phyloP scores from a whole-genome alignment of 1,140 invertebrate genomes.

The Scaptomyza graminum region DNA sequence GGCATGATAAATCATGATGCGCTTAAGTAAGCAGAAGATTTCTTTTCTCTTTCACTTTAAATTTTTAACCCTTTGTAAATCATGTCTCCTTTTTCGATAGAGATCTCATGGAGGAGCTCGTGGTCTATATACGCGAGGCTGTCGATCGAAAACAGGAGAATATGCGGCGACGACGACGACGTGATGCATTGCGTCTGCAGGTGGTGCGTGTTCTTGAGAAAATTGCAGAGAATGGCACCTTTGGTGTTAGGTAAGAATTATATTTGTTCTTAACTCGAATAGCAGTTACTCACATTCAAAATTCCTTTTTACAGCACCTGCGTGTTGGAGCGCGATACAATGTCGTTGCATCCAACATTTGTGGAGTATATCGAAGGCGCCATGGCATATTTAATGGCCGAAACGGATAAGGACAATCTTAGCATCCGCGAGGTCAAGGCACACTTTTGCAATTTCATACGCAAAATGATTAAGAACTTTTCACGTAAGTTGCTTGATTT shows the following conservation, averaged over 20 bases:
- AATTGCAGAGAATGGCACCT: constrained; percentile 96
- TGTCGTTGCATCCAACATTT: constrained; percentile 93
- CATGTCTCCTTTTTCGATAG: constrained; percentile 84
- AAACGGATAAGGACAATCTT: constrained; percentile 94
- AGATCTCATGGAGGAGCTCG: constrained; percentile 98
- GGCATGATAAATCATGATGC: constrained; percentile 96
- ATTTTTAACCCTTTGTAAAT: constrained; percentile 1
- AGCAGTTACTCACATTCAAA: not conserved
- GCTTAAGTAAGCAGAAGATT: constrained; percentile 89
- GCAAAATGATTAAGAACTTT: constrained; percentile 96
- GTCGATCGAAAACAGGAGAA: constrained; percentile 99
- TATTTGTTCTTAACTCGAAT: not conserved
- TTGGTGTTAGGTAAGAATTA: constrained; percentile 90
- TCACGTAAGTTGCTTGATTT: constrained; percentile 86
- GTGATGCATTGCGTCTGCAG: constrained; percentile 96
- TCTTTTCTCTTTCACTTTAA: constrained; percentile 6
- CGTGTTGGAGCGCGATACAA: constrained; percentile 92
- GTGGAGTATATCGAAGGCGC: constrained; percentile 98
- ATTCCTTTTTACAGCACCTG: constrained; percentile 87
- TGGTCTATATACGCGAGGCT: constrained; percentile 95
- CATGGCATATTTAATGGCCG: constrained; percentile 94
- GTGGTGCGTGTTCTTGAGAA: constrained; percentile 95
- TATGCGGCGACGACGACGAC: constrained; percentile 92
- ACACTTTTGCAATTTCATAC: constrained; percentile 97
- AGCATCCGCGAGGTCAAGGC: constrained; percentile 93